Base-by-base conservation (phyloP, 2,888 invertebrate genomes). In the Volucella inflata region DNA sequence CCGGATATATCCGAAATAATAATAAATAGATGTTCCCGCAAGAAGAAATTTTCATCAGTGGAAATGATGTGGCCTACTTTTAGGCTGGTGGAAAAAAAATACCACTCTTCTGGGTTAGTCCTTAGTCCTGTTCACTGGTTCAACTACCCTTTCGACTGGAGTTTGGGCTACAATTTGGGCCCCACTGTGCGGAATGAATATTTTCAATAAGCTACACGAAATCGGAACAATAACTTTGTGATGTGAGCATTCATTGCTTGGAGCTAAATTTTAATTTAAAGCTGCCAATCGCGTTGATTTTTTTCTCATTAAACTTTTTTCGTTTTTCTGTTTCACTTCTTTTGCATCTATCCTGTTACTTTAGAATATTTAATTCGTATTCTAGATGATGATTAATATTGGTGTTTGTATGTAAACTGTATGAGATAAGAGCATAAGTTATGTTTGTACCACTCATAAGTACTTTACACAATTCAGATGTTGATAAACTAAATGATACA, bases 231-330 rank as follows among this genome's bases (percentile, higher is more conserved):
- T 75, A 81, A 76, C 81, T 36, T 44, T 70, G 30, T 68, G 48
- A 62, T 70, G 40, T 46, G 44, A 40, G 16, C 50, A 59, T 44
- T 71, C 71, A 65, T 64, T 48, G 64, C 78, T 71, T 8, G 36
- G 38, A 75, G 68, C 75, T 38, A 81, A 75, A 80, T 81, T 81
- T 76, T 76, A 81, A 81, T 76, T 81, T 76, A 53, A 71, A 65
- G 70, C 81, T 81, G 57, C 76, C 65, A 81, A 81, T 76, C 51
- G 70, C 12, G 16, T 42, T n/a, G 50, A 30, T 59, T 60, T 38
- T 67, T 75, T 2, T 78, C 65, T n/a, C 11, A 40, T 59, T 38
- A 11, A n/a, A n/a, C 44, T n/a, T 57, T 21, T 17, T 67, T 40
- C 17, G n/a, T 74, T 8, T 53, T 62, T 67, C 68, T 30, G 48